Evolutionary conservation across 2,888 invertebrate genomes (phyloP).

Genomic region (Cordilura impudica): DNA sequence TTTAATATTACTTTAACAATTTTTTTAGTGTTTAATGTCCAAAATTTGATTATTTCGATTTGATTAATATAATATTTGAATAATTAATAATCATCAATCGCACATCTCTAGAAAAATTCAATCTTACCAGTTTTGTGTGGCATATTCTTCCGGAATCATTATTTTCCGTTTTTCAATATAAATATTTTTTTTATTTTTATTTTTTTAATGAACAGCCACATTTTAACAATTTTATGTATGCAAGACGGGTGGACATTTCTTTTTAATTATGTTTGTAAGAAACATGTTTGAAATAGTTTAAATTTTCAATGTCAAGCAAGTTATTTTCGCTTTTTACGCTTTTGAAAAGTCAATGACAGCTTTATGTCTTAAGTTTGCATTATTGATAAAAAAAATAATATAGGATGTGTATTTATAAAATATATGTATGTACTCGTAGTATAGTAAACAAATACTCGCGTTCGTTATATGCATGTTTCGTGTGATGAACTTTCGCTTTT

Average conservation of each 20-base stretch:
- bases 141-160: no score
- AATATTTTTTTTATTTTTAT: no score
- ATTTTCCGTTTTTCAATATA: no score
- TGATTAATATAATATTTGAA: no score
- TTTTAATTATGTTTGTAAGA: neutral
- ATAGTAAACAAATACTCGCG: no score
- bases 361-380: neutral
- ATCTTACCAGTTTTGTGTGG: no score
- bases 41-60: no score
- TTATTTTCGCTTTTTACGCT: neutral
- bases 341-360: conserved; percentile 11
- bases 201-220: no score
- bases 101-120: no score
- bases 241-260: neutral
- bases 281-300: conserved; percentile 5
- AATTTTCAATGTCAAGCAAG: conserved; percentile 12
- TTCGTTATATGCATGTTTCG: neutral
- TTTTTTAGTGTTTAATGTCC: no score
- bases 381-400: neutral
- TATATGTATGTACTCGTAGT: neutral
- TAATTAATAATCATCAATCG: no score
- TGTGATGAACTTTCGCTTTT: neutral
- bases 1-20: no score
- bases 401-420: neutral
- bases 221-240: neutral